These are phyloP conservation scores for Nasua narica DNA, from an alignment of 2,797 vertebrate genomes.

Conservation along the genomic window DNA sequence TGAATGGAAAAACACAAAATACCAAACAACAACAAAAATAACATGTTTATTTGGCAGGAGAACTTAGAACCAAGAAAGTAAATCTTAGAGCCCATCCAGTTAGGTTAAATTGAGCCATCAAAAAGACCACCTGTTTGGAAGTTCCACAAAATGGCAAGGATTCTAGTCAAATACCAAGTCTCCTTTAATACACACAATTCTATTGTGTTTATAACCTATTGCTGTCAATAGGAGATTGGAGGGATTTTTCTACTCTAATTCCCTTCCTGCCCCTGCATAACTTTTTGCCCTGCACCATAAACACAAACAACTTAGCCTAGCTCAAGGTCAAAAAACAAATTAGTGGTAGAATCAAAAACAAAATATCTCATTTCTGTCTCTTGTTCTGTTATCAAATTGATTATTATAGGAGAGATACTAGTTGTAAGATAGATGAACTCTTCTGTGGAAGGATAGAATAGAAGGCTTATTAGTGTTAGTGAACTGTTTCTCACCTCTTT, in stretches of 20 bases:
- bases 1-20: slow-evolving; percentile 4
- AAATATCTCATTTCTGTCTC: background rate
- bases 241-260: background rate
- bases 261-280: background rate
- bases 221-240: background rate
- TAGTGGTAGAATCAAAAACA: background rate
- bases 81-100: background rate
- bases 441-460: background rate
- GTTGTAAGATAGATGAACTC: background rate
- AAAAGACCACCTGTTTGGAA: background rate
- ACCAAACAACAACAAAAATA: slow-evolving; percentile 1
- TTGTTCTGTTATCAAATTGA: background rate
- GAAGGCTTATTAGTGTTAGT: background rate
- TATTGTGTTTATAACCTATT: background rate
- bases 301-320: slow-evolving; percentile 32
- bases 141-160: background rate
- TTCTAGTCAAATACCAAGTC: background rate
- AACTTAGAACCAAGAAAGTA: background rate
- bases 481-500: slow-evolving; percentile 80
- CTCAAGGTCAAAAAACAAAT: background rate
- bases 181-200: background rate
- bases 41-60: background rate
- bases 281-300: background rate
- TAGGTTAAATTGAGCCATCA: background rate
- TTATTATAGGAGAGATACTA: background rate